Conservation (phyloP, 1,140 invertebrate species). For the Aphaenogaster rudis region DNA sequence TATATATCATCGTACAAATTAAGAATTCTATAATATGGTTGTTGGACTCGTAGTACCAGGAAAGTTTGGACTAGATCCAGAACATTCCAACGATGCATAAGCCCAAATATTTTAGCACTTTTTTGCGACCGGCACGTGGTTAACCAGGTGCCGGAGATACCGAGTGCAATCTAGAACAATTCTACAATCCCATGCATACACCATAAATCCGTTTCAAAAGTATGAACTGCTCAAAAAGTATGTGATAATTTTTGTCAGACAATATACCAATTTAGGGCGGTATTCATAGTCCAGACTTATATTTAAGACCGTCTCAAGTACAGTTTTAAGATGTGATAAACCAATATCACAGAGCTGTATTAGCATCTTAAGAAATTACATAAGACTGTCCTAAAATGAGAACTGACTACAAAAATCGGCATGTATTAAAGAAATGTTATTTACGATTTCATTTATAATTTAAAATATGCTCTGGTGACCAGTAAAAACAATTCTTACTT, state of each 20-base stretch:
- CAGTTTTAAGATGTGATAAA: no score
- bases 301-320: no score
- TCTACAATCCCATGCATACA: neutral
- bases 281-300: neutral
- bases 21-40: constrained; percentile 16
- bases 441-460: neutral
- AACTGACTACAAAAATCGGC: no score
- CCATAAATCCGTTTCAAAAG: neutral
- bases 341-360: no score
- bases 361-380: no score
- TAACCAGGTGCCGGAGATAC: constrained; percentile 84
- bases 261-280: neutral
- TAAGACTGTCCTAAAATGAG: no score
- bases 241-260: neutral
- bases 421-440: neutral
- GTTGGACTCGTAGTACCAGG: constrained; percentile 79
- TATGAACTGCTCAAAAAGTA: neutral
- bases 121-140: constrained; percentile 82
- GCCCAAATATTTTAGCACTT: constrained; percentile 80
- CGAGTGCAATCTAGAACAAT: constrained; percentile 75
- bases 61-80: constrained; percentile 64
- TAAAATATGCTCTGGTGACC: neutral
- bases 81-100: constrained; percentile 84
- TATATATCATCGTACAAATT: neutral
- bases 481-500: neutral